Conservation (phyloP, 2,888 invertebrate genomes). For the Dichetophora obliterata region DNA sequence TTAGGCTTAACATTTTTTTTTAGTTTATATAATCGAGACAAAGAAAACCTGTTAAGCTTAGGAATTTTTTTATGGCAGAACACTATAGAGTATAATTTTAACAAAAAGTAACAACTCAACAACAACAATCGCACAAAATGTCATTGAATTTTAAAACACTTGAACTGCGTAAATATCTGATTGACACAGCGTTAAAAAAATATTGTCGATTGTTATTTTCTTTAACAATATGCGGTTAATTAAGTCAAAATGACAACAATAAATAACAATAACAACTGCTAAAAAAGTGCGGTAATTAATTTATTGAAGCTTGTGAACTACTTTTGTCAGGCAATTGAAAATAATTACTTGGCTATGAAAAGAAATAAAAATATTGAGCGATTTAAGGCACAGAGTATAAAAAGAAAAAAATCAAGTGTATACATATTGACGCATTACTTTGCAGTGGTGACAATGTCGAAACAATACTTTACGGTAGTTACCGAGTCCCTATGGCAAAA, state of each 20-base stretch:
- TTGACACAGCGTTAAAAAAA: conserved; percentile 11
- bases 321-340: not conserved
- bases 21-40: too few species aligned
- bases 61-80: too few species aligned
- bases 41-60: too few species aligned
- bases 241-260: conserved; percentile 3
- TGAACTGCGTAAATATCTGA: conserved; percentile 5
- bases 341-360: not conserved
- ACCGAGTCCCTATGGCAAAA: too few species aligned
- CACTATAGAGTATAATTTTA: too few species aligned
- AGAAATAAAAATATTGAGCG: not conserved
- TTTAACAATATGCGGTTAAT: conserved; percentile 18
- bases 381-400: not conserved
- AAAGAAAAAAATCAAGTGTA: not conserved
- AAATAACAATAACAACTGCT: not conserved
- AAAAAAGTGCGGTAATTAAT: not conserved
- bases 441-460: too few species aligned
- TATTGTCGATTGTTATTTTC: not conserved
- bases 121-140: not conserved
- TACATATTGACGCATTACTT: too few species aligned
- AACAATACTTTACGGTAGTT: too few species aligned
- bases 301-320: not conserved
- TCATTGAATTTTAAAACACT: conserved; percentile 12
- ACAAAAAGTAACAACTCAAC: not conserved
- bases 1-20: too few species aligned